Percentiles rank a stretch among this genome's conserved stretches.
phyloP scores from a whole-genome alignment of 2,113 vertebrate species.

The Natator depressus region DNA sequence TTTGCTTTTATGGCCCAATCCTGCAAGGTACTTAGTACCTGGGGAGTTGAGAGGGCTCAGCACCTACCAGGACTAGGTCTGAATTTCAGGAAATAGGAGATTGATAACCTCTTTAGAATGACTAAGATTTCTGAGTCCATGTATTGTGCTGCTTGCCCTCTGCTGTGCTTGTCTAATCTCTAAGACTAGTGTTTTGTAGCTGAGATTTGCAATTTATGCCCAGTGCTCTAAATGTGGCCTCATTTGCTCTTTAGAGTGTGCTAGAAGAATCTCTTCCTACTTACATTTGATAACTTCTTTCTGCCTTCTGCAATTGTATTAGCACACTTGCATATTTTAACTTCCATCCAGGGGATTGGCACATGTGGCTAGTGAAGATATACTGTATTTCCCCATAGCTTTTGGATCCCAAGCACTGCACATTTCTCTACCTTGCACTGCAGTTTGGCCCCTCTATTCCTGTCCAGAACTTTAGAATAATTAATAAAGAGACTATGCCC shows the following conservation, averaged over 20 bases:
- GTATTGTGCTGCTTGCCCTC: not conserved
- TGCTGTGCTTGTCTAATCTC: constrained; percentile 12
- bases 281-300: not conserved
- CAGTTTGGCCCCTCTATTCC: not conserved
- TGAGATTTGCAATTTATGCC: not conserved
- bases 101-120: not conserved
- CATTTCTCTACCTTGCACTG: not conserved
- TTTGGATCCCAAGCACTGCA: not conserved
- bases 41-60: rapidly evolving
- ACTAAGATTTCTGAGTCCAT: not conserved
- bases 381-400: not conserved
- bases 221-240: not conserved
- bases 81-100: too few relatives aligned
- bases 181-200: not conserved
- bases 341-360: not conserved
- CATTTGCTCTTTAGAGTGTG: constrained; percentile 16
- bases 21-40: not conserved
- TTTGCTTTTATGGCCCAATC: not conserved
- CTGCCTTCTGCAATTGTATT: not conserved
- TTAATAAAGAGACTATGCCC: not conserved
- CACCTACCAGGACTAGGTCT: not conserved
- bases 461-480: not conserved
- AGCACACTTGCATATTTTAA: not conserved
- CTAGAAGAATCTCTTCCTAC: not conserved
- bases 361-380: not conserved